A percentile compares a stretch with the other conserved stretches of the same genome.
Evolutionary conservation across 2,797 vertebrate genomes (phyloP).

Genomic region (Manis javanica): DNA sequence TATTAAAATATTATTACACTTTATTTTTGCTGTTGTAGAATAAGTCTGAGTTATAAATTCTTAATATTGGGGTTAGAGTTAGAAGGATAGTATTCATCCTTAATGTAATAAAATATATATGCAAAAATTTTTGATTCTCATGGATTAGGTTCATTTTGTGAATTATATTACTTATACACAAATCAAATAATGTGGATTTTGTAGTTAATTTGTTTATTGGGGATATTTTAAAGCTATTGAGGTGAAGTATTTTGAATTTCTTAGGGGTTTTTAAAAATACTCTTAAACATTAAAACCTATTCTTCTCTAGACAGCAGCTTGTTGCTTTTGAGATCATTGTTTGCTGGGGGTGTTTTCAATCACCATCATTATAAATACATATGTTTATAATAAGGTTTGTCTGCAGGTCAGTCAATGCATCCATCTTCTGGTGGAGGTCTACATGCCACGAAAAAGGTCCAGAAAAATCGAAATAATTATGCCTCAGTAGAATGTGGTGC

Average conservation of each 20-base stretch:
- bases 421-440: slow-evolving; percentile 92
- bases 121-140: slow-evolving; percentile 16
- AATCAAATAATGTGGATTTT: slow-evolving; percentile 10
- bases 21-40: background rate
- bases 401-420: slow-evolving; percentile 95
- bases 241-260: slow-evolving; percentile 22
- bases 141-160: slow-evolving; percentile 25
- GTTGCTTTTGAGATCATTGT: slow-evolving; percentile 59
- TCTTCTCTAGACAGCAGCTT: slow-evolving; percentile 17
- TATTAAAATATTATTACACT: background rate
- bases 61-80: slow-evolving; percentile 40
- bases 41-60: slow-evolving; percentile 36
- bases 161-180: background rate
- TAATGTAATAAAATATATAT: slow-evolving; percentile 5
- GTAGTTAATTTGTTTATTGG: slow-evolving; percentile 1
- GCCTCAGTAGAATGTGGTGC: slow-evolving; percentile 99
- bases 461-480: slow-evolving; percentile 99
- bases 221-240: slow-evolving; percentile 17
- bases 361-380: slow-evolving; percentile 22
- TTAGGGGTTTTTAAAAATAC: slow-evolving; percentile 25
- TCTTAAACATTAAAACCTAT: slow-evolving; percentile 21
- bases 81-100: background rate
- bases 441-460: slow-evolving; percentile 95
- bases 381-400: slow-evolving; percentile 79
- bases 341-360: slow-evolving; percentile 49